Conservation (phyloP, 2,888 invertebrate species). For the Carcina quercana region DNA sequence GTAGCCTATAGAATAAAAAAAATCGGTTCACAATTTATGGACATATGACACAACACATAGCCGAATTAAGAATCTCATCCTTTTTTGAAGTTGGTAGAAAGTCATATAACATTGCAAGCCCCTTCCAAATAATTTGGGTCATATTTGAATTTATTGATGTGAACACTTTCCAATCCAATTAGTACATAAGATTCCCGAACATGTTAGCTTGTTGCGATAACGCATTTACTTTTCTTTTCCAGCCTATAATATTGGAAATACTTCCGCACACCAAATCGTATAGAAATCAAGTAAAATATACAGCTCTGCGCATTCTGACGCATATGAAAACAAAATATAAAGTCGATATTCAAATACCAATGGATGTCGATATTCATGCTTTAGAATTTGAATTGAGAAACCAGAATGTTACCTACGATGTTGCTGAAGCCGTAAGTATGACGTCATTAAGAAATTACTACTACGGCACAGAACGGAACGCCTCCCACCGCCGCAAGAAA, state of each 20-base stretch:
- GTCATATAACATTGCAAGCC: slow-evolving; percentile 10
- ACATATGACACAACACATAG: no score
- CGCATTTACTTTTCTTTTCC: slow-evolving; percentile 4
- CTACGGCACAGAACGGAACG: no score
- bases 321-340: background rate
- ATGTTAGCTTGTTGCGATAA: background rate
- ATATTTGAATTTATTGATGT: background rate
- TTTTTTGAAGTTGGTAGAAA: background rate
- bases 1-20: no score
- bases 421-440: slow-evolving; percentile 28
- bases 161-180: background rate
- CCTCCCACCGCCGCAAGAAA: no score
- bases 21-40: no score
- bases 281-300: slow-evolving; percentile 10
- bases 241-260: slow-evolving; percentile 14
- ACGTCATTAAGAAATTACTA: no score
- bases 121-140: background rate
- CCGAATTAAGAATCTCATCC: no score
- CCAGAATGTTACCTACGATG: slow-evolving; percentile 18
- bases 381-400: slow-evolving; percentile 21
- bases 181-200: background rate
- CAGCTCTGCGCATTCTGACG: slow-evolving; percentile 21
- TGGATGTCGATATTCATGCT: slow-evolving; percentile 13
- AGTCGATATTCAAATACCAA: background rate
- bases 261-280: slow-evolving; percentile 1